Conservation (phyloP, 2,113 vertebrate species). For the Ranitomeya imitator region DNA sequence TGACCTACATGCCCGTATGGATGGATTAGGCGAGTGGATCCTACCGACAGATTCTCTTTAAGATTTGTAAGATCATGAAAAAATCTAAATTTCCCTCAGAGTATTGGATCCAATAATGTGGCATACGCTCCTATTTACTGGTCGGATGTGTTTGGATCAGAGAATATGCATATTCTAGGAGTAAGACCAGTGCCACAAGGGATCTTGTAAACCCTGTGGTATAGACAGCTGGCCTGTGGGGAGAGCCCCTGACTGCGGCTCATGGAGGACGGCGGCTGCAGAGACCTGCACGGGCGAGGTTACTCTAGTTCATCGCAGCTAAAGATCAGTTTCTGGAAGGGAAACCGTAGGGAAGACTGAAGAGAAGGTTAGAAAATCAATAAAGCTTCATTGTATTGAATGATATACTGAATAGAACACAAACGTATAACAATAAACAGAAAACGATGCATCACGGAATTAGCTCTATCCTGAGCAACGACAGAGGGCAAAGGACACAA, state of each 20-base stretch:
- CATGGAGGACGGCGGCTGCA: conserved; percentile 15
- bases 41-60: too few species aligned
- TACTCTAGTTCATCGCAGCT: conserved; percentile 49
- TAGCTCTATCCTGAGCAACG: not conserved
- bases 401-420: not conserved
- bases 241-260: not conserved
- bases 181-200: not conserved
- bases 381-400: not conserved
- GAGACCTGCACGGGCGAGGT: conserved; percentile 8
- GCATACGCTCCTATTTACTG: too few species aligned
- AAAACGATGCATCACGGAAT: not conserved
- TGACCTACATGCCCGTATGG: too few species aligned
- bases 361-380: not conserved
- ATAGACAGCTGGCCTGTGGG: conserved; percentile 18
- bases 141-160: not conserved
- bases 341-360: not conserved
- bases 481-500: too few species aligned
- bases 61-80: too few species aligned
- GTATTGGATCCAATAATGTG: not conserved
- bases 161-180: not conserved
- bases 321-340: conserved; percentile 1
- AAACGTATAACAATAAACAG: not conserved
- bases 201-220: not conserved
- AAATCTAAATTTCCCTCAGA: too few species aligned
- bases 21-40: too few species aligned